Evolutionary conservation across 1,140 invertebrate species (phyloP).

Genomic region (Thaumetopoea pityocampa): DNA sequence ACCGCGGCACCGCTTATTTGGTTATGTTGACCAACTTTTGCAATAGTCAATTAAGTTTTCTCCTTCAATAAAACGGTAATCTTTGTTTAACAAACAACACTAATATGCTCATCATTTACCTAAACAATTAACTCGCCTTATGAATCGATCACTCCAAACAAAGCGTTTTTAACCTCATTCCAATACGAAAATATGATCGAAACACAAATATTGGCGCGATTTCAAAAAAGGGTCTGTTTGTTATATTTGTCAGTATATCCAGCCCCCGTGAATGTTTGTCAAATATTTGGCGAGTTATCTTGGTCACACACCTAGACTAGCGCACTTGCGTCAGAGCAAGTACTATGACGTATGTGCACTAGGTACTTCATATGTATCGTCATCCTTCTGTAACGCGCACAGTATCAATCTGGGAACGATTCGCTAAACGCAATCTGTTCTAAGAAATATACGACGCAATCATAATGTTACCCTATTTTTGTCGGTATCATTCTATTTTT

Average conservation of each 20-base stretch:
- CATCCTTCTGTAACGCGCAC: constrained; percentile 23
- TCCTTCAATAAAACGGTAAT: constrained; percentile 10
- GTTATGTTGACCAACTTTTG: background rate
- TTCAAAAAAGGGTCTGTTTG: constrained; percentile 18
- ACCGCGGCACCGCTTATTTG: too few species aligned
- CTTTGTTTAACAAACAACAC: constrained; percentile 6
- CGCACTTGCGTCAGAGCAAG: constrained; percentile 29
- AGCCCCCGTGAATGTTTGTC: constrained; percentile 13
- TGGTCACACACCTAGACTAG: constrained; percentile 20
- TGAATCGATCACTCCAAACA: constrained; percentile 18
- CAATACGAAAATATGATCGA: constrained; percentile 2
- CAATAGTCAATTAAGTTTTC: constrained; percentile 1
- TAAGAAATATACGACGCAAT: too few species aligned
- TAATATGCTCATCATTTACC: constrained; percentile 12
- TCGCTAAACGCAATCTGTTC: too few species aligned
- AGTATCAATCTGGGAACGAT: constrained; percentile 17
- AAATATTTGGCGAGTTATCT: constrained; percentile 19
- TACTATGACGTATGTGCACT: constrained; percentile 29
- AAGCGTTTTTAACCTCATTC: constrained; percentile 19
- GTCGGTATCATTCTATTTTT: too few species aligned
- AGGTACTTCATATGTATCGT: too few species aligned
- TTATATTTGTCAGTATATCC: constrained; percentile 13
- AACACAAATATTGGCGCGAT: constrained; percentile 18
- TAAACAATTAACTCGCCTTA: constrained; percentile 16
- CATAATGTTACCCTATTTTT: too few species aligned